A percentile compares a stretch with the other conserved stretches of the same genome.
These are phyloP conservation scores for Chitala chitala DNA, from an alignment of 2,113 vertebrate genomes.

Conservation along the genomic window DNA sequence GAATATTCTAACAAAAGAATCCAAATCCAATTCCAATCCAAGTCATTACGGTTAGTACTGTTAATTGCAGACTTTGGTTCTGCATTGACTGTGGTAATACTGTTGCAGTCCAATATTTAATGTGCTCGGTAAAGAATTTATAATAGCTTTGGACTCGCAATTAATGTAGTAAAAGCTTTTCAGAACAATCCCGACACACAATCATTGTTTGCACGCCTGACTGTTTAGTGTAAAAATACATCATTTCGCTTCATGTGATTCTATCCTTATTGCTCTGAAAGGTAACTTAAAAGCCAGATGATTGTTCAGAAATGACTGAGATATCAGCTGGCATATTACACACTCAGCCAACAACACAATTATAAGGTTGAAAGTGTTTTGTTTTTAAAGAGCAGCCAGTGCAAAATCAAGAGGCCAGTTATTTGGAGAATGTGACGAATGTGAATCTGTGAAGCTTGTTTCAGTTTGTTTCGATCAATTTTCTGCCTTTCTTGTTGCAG, in stretches of 20 bases:
- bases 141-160: constrained; percentile 12
- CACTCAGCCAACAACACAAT: neutral
- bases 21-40: neutral
- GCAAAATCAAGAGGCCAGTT: neutral
- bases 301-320: neutral
- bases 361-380: neutral
- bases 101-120: neutral
- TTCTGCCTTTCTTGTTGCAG: neutral
- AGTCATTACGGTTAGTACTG: neutral
- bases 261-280: neutral
- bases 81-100: neutral
- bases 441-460: neutral
- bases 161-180: constrained; percentile 5
- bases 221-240: neutral
- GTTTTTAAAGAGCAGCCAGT: neutral
- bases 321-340: neutral
- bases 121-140: neutral
- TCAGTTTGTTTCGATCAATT: neutral
- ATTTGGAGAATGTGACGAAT: neutral
- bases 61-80: constrained; percentile 1
- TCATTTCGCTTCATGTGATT: neutral
- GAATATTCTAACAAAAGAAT: constrained; percentile 8
- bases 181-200: neutral
- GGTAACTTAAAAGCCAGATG: neutral
- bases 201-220: neutral